Base-by-base conservation (phyloP, 2,888 invertebrate genomes). In the Schrankia costaestrigalis region DNA sequence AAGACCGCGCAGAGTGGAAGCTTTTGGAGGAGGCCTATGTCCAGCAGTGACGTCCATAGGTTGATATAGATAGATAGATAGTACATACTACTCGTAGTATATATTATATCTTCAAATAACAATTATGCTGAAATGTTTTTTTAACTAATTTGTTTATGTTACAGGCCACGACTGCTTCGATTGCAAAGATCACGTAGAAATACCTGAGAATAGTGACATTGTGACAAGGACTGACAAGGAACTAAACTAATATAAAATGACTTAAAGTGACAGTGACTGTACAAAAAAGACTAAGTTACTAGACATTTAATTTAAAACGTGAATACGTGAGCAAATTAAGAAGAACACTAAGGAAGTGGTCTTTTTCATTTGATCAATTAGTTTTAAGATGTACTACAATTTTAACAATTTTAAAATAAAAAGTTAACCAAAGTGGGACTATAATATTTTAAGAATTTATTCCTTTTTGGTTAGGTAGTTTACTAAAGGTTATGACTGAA, bases 281-380 rank as follows among this genome's bases (percentile, higher is more conserved):
- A 13, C 11, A 10, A 26, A 35, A 28, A 26, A 0, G 24, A 33
- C 19, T 29, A 32, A 35, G 28, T 31, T 38, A 36, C 4, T 26
- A 14, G 1, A 11, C 21, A n/a, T 5, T 12, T 9, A 5, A 21
- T 13, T 24, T 11, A 25, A 12, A n/a, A 8, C 8, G 26, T 35
- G 33, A 33, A 35, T 31, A n/a, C 15, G 3, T 21, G 64, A 68
- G 59, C 74, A 76, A 79, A 75, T 71, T 77, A 73, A 63, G 61
- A 74, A 79, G 71, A 70, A 64, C 56, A 60, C 58, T 26, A 32
- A 37, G 7, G 26, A 33, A 47, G 62, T 72, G 62, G 63, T 70
- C 69, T 75, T 77, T 71, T 78, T 71, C 71, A 71, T 80, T 78
- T 80, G 74, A 73, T 59, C 67, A 53, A 40, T 41, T 33, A 32